A percentile compares a stretch with the other conserved stretches of the same genome.
phyloP scores from a whole-genome alignment of 2,888 invertebrate species.

The Perithous albicinctus region DNA sequence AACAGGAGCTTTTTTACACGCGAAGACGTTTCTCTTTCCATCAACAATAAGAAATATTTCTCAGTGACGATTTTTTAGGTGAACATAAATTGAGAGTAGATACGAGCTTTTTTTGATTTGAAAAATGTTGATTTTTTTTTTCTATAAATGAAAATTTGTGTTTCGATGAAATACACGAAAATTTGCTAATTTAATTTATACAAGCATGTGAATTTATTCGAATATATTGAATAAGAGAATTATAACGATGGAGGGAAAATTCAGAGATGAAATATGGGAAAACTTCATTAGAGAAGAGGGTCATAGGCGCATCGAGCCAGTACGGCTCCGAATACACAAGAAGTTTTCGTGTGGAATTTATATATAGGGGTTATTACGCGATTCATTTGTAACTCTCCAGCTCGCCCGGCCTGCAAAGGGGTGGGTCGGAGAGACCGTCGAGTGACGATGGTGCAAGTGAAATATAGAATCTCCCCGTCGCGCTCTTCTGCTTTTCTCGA shows the following conservation, averaged over 20 bases:
- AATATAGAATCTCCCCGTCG: slow-evolving; percentile 62
- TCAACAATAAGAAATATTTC: neutral
- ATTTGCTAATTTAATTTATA: too few relatives aligned
- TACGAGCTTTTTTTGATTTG: neutral
- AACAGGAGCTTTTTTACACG: too few relatives aligned
- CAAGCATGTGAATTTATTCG: too few relatives aligned
- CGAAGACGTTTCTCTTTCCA: too few relatives aligned
- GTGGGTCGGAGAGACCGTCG: slow-evolving; percentile 36
- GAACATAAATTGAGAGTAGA: neutral
- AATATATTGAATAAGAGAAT: neutral
- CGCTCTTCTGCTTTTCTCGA: slow-evolving; percentile 48
- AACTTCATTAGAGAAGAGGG: slow-evolving; percentile 76
- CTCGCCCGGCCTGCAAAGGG: slow-evolving; percentile 37
- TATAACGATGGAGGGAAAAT: slow-evolving; percentile 63
- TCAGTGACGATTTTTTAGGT: neutral
- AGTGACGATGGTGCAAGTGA: slow-evolving; percentile 57
- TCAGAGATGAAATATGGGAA: slow-evolving; percentile 78
- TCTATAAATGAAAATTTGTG: too few relatives aligned
- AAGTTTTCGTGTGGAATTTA: slow-evolving; percentile 71
- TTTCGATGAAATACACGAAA: too few relatives aligned
- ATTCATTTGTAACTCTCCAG: slow-evolving; percentile 81
- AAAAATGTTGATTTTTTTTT: too few relatives aligned
- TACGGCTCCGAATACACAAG: slow-evolving; percentile 78
- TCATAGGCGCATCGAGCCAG: slow-evolving; percentile 71
- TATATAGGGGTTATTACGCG: slow-evolving; percentile 78